Evolutionary conservation across 2,888 invertebrate genomes (phyloP), one percentile per base, ranked within the genome.

Genomic region (Allophyes oxyacanthae): DNA sequence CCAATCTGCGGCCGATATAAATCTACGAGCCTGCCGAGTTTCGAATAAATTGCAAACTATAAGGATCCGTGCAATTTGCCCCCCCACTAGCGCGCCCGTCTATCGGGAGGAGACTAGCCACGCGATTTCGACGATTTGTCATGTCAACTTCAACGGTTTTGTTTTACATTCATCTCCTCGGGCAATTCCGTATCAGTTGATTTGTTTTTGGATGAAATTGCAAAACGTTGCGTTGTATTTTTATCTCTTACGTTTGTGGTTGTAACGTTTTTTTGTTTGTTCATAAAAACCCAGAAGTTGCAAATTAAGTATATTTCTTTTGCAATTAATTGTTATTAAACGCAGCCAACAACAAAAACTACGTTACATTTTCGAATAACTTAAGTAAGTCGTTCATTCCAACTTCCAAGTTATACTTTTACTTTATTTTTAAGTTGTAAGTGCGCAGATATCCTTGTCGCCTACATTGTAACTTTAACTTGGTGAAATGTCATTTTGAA

Each of bases 41-140:
- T 85, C 81, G 83, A 89, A 90, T 91, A 90, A 89, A 91, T 91
- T 88, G 89, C 87, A 73, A 87, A 86, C 86, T 88, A 83, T 86
- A 87, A 86, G 86, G 84, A 87, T 86, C 81, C 79, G 77, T 83
- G 84, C 86, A 85, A 85, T 87, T 86, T 83, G 77, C 78, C 59
- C 64, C 59, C 82, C 80, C 66, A 71, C 75, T 74, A 77, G 71
- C 76, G 66, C 58, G 54, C 58, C 62, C 72, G 75, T 72, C 74
- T 60, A 58, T 52, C 52, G 51, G 56, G 68, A n/a, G n/a, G n/a
- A n/a, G 36, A 60, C 61, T 56, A 54, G 70, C 76, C 77, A 78
- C 78, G 81, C 83, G 79, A 85, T 82, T 88, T 78, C 73, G 69
- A 81, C 87, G 77, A 88, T 88, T 90, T 89, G 85, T 90, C 87